Evolutionary conservation across 92 coral and sea anemone species (phyloP).

Genomic region (Porites cylindrica): DNA sequence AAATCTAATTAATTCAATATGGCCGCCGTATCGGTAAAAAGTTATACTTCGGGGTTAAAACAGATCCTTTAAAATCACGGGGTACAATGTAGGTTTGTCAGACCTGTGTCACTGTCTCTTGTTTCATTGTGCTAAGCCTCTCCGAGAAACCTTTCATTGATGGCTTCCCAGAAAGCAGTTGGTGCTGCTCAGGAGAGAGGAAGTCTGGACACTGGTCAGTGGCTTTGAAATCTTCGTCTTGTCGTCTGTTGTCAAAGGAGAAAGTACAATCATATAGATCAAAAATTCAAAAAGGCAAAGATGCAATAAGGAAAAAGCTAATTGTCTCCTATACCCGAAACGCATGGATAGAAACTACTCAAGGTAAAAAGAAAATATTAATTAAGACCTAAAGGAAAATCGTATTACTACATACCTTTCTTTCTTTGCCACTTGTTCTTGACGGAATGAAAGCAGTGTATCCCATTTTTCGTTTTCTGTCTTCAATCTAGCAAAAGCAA

Average conservation of each 20-base stretch:
- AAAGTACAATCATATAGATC: neutral
- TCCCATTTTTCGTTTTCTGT: conserved; percentile 85
- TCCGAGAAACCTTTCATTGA: conserved; percentile 71
- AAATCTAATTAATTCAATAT: no score
- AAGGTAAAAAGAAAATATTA: neutral
- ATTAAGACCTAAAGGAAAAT: neutral
- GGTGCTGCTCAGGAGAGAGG: conserved; percentile 85
- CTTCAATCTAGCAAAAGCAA: conserved; percentile 56
- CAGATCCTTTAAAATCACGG: no score
- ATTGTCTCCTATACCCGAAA: no score
- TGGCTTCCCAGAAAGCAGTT: conserved; percentile 88
- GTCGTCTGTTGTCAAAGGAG: conserved; percentile 40
- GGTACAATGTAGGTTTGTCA: no score
- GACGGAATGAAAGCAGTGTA: conserved; percentile 66
- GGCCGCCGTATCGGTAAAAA: no score
- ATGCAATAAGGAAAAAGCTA: neutral
- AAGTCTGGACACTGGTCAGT: conserved; percentile 79
- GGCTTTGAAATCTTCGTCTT: conserved; percentile 41
- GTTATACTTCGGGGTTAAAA: no score
- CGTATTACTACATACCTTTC: conserved; percentile 55
- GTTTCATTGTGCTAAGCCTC: conserved; percentile 52
- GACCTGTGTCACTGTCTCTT: conserved; percentile 66
- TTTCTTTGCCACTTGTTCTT: conserved; percentile 50
- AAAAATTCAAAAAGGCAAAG: neutral
- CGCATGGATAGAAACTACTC: no score